Evolutionary conservation across 35 echinoderm and acorn worm species (phyloP).

Genomic region (Lytechinus variegatus): DNA sequence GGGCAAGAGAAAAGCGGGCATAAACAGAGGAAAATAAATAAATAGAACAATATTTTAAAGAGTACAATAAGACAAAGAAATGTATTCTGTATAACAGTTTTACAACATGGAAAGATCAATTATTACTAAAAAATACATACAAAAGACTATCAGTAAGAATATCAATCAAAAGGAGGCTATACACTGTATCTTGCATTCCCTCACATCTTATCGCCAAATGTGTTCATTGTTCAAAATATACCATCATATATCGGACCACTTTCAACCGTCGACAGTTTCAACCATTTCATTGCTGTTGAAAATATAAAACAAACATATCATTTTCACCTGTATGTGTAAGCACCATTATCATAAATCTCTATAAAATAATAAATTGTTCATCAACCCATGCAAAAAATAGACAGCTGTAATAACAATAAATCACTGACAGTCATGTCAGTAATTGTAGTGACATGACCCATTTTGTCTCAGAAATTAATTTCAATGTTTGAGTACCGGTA

Average conservation of each 20-base stretch:
- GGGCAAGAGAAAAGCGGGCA: neutral
- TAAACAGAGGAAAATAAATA: neutral
- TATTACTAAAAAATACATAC: neutral
- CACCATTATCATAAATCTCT: neutral
- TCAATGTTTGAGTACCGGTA: too few species aligned
- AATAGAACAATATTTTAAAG: neutral
- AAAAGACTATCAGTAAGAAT: neutral
- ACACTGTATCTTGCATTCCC: neutral
- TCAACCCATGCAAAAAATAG: neutral
- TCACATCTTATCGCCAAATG: constrained; percentile 1
- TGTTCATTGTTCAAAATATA: neutral
- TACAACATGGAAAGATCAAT: neutral
- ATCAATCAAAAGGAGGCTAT: neutral
- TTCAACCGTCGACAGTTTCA: neutral
- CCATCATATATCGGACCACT: neutral
- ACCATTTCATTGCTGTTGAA: neutral
- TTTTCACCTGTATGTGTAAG: neutral
- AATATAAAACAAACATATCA: neutral
- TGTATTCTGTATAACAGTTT: too few species aligned
- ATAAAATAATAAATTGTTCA: neutral
- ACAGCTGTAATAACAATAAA: too few species aligned
- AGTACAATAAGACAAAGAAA: neutral
- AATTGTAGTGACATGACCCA: neutral
- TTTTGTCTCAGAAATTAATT: neutral
- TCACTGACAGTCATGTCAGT: too few species aligned